A percentile compares a stretch with the other conserved stretches of the same genome.
Evolutionary conservation across 2,797 vertebrate genomes (phyloP).

Genomic region (Scyliorhinus canicula): DNA sequence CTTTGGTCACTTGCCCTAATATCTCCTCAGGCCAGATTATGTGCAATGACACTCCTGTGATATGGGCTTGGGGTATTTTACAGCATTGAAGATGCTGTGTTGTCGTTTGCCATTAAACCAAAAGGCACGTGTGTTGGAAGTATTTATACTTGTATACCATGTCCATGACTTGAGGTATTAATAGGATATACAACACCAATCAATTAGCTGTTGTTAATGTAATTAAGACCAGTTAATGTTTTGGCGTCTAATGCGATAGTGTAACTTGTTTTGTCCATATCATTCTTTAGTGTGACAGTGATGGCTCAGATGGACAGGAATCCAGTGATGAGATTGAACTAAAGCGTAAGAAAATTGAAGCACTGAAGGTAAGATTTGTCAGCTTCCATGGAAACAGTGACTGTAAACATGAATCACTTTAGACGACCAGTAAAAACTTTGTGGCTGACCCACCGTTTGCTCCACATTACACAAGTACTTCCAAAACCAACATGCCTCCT

Average conservation of each 20-base stretch:
- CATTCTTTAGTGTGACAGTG: conserved; percentile 69
- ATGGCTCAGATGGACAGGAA: conserved; percentile 73
- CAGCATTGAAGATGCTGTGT: background rate
- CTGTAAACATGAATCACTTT: background rate
- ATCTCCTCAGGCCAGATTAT: background rate
- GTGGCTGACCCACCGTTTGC: background rate
- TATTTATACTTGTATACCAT: background rate
- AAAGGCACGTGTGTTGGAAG: background rate
- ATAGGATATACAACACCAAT: background rate
- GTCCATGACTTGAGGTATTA: background rate
- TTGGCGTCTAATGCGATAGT: background rate
- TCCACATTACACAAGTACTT: background rate
- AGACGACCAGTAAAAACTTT: background rate
- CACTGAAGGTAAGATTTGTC: conserved; percentile 67
- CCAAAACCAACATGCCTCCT: background rate
- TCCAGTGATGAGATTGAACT: conserved; percentile 73
- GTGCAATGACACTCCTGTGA: background rate
- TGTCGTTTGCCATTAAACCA: background rate
- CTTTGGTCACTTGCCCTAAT: background rate
- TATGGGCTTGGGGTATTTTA: background rate
- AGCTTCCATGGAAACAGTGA: background rate
- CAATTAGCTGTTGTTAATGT: background rate
- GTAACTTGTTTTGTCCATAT: background rate
- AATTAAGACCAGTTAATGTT: background rate
- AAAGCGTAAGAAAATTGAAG: conserved; percentile 80